Evolutionary conservation across 2,113 vertebrate genomes (phyloP).

Genomic region (Noctilio leporinus): DNA sequence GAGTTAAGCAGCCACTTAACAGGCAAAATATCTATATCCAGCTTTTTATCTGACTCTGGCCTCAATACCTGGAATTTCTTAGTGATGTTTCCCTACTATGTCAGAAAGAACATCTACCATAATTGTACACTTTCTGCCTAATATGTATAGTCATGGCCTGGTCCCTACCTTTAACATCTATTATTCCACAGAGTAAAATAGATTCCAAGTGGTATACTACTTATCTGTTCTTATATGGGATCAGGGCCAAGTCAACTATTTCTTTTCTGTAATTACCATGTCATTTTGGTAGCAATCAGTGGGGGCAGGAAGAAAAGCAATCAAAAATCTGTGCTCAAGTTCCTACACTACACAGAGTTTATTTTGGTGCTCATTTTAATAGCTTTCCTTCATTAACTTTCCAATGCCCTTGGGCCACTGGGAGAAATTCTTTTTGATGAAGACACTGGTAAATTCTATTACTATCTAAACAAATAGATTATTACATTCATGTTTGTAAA

Average conservation of each 20-base stretch:
- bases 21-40: neutral
- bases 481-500: neutral
- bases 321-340: neutral
- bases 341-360: neutral
- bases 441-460: neutral
- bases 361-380: neutral
- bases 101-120: neutral
- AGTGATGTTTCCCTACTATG: neutral
- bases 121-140: neutral
- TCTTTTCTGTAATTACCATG: neutral
- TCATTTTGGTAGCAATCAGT: neutral
- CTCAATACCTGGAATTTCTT: neutral
- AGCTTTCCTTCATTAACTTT: neutral
- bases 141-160: neutral
- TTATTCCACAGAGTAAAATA: neutral
- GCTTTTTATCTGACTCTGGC: neutral
- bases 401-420: neutral
- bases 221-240: neutral
- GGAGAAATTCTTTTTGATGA: slow-evolving; percentile 5
- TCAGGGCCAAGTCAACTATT: neutral
- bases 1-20: neutral
- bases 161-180: neutral
- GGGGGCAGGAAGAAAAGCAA: neutral
- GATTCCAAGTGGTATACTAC: neutral
- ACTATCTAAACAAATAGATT: neutral